A percentile compares a stretch with the other conserved stretches of the same genome.
Evolutionary conservation across 2,888 invertebrate species (phyloP).

Genomic region (Acanthoscelides obtectus): DNA sequence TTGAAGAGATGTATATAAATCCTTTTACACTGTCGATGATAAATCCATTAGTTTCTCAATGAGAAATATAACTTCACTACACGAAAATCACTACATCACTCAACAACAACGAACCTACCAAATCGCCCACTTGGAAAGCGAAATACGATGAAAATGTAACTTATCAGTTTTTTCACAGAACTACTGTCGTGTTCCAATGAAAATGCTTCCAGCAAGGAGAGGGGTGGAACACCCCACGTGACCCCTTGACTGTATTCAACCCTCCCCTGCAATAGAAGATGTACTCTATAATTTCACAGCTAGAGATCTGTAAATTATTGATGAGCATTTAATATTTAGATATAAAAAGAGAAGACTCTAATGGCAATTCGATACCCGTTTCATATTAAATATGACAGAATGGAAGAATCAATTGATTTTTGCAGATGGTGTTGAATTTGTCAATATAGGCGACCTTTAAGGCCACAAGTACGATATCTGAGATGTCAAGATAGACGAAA

Average conservation of each 20-base stretch:
- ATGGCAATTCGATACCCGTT: constrained; percentile 18
- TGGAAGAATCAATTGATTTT: too few species aligned
- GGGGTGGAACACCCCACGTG: constrained; percentile 20
- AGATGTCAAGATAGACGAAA: too few species aligned
- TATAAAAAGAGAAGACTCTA: constrained; percentile 12
- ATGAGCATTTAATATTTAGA: constrained; percentile 19
- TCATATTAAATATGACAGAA: too few species aligned
- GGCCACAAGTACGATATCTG: too few species aligned
- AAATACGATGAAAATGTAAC: constrained; percentile 7
- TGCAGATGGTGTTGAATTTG: too few species aligned
- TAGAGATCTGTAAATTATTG: constrained; percentile 20
- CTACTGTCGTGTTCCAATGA: constrained; percentile 29
- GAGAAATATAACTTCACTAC: neutral
- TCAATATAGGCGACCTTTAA: too few species aligned
- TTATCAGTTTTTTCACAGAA: constrained; percentile 10
- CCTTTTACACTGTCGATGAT: neutral
- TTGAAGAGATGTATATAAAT: neutral
- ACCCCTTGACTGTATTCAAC: constrained; percentile 7
- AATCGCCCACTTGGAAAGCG: neutral
- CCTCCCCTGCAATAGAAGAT: constrained; percentile 20
- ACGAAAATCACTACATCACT: neutral
- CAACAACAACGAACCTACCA: neutral
- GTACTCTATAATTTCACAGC: constrained; percentile 23
- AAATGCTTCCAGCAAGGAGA: constrained; percentile 7
- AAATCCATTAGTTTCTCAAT: neutral